A percentile compares a stretch with the other conserved stretches of the same genome.
Evolutionary conservation across 2,888 invertebrate genomes (phyloP).

Genomic region (Sphaerophoria taeniata): DNA sequence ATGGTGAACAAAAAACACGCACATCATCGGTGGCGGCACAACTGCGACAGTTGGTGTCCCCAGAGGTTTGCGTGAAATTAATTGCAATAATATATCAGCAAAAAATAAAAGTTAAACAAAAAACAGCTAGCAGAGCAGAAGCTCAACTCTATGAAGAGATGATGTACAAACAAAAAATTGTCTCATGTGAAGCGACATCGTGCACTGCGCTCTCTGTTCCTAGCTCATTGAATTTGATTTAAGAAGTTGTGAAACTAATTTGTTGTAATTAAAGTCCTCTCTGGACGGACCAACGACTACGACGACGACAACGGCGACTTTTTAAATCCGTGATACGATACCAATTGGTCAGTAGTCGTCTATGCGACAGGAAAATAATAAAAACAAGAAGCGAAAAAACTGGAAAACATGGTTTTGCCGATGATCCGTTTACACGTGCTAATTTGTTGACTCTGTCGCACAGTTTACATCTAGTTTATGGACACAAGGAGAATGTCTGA

Average conservation of each 20-base stretch:
- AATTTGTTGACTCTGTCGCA: constrained; percentile 44
- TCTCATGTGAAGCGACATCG: constrained; percentile 39
- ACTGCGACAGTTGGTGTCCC: constrained; percentile 62
- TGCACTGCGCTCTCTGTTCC: constrained; percentile 24
- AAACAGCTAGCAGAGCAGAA: constrained; percentile 23
- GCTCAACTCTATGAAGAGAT: neutral
- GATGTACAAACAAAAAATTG: constrained; percentile 1
- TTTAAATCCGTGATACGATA: constrained; percentile 53
- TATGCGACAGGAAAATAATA: constrained; percentile 2
- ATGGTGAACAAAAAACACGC: constrained; percentile 35
- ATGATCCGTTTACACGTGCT: constrained; percentile 60
- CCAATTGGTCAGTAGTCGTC: constrained; percentile 65
- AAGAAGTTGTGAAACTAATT: constrained; percentile 73
- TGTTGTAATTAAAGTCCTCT: constrained; percentile 70
- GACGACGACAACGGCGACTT: constrained; percentile 30
- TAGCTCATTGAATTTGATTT: constrained; percentile 69
- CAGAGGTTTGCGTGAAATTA: constrained; percentile 69
- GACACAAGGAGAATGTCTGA: neutral
- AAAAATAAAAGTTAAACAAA: neutral
- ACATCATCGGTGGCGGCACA: constrained; percentile 52
- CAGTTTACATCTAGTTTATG: neutral
- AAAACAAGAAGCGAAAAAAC: neutral
- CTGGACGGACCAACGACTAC: too few species aligned
- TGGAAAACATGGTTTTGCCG: constrained; percentile 14
- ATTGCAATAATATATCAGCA: constrained; percentile 62